A percentile compares a stretch with the other conserved stretches of the same genome.
phyloP scores from a whole-genome alignment of 2,888 invertebrate species.

The Pachliopta kotzebuea region DNA sequence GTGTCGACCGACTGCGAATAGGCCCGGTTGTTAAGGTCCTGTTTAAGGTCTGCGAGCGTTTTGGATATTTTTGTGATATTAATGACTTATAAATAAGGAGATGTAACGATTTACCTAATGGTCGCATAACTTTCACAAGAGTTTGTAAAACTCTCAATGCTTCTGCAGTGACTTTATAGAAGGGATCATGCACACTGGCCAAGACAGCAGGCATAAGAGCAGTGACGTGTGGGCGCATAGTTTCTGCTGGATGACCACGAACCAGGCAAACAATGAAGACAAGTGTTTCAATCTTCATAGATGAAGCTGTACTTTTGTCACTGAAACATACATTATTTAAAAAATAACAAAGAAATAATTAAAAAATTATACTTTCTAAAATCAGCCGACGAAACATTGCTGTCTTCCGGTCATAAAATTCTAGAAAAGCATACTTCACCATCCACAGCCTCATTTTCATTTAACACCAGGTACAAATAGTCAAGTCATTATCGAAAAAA shows the following conservation, averaged over 20 bases:
- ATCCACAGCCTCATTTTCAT: no score
- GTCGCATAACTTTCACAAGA: slow-evolving; percentile 95
- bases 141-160: slow-evolving; percentile 96
- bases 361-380: no score
- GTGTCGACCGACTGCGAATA: no score
- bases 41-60: no score
- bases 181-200: slow-evolving; percentile 94
- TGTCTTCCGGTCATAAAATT: no score
- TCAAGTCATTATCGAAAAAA: not conserved
- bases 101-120: slow-evolving; percentile 80
- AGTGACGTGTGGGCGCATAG: slow-evolving; percentile 90
- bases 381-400: no score
- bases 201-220: slow-evolving; percentile 92
- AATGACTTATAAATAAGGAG: not conserved
- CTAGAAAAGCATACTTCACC: no score
- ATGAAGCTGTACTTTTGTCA: slow-evolving; percentile 96
- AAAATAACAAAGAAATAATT: not conserved
- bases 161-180: slow-evolving; percentile 99
- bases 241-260: slow-evolving; percentile 87
- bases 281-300: slow-evolving; percentile 98
- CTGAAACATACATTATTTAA: slow-evolving; percentile 38
- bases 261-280: slow-evolving; percentile 93
- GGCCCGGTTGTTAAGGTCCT: no score
- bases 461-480: no score
- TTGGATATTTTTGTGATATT: no score